Percentiles rank a stretch among this genome's conserved stretches.
These are phyloP conservation scores for Halichoerus grypus DNA, from an alignment of 2,113 vertebrate species.

Conservation along the genomic window DNA sequence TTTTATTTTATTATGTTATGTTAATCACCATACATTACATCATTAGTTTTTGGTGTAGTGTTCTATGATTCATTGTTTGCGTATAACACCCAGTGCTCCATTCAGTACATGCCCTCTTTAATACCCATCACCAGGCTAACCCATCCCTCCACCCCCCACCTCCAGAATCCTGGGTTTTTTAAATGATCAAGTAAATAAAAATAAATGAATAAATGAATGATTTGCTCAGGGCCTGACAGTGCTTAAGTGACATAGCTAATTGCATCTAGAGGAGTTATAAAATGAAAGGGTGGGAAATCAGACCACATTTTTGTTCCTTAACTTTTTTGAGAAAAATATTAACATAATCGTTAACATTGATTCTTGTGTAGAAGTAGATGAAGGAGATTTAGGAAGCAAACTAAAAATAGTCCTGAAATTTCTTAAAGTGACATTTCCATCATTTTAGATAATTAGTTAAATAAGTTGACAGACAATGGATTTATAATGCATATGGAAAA, in stretches of 20 bases:
- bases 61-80: too few relatives aligned
- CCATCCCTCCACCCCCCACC: too few relatives aligned
- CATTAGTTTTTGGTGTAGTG: too few relatives aligned
- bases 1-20: too few relatives aligned
- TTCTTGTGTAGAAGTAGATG: not conserved
- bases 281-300: not conserved
- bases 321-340: not conserved
- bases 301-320: not conserved
- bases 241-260: not conserved
- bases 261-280: not conserved
- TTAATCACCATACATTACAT: too few relatives aligned
- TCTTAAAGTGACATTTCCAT: not conserved
- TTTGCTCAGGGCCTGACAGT: not conserved
- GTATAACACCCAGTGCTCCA: too few relatives aligned
- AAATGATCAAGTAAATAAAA: not conserved
- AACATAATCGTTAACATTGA: not conserved
- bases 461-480: not conserved
- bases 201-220: not conserved
- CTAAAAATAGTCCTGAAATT: not conserved
- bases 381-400: not conserved
- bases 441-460: not conserved
- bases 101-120: too few relatives aligned
- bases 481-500: not conserved
- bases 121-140: too few relatives aligned
- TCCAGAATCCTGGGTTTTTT: not conserved